phyloP scores from a whole-genome alignment of 1,140 invertebrate species.

The Marisa cornuarietis region DNA sequence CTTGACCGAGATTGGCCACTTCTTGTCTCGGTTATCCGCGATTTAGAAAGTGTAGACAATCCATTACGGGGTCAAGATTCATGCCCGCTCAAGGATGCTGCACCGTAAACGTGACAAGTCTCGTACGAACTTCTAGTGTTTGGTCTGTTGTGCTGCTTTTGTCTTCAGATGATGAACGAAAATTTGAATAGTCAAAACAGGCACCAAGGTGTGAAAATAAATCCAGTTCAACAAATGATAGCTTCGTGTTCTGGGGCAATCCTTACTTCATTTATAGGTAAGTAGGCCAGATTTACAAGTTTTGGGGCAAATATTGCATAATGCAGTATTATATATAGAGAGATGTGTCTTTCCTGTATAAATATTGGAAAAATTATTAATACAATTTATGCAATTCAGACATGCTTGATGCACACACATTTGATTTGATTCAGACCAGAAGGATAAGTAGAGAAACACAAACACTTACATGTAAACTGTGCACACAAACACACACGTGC shows the following conservation, averaged over 20 bases:
- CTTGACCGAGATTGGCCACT: no score
- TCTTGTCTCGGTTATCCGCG: no score
- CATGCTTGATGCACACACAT: neutral
- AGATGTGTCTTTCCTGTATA: neutral
- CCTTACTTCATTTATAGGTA: conserved; percentile 88
- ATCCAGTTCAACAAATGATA: conserved; percentile 86
- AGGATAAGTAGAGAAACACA: neutral
- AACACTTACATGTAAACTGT: neutral
- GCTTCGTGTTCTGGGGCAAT: conserved; percentile 89
- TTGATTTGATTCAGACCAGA: neutral
- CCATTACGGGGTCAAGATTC: no score
- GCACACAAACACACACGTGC: neutral
- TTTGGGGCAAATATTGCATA: neutral
- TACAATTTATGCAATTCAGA: neutral
- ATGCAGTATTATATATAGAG: neutral
- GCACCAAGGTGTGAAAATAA: conserved; percentile 71
- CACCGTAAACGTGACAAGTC: neutral
- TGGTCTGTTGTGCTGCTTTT: neutral
- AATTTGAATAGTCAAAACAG: conserved; percentile 3
- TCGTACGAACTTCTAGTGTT: neutral
- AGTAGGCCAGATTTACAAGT: conserved; percentile 12
- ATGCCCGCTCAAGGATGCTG: neutral
- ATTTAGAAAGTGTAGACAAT: no score
- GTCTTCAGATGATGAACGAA: conserved; percentile 4
- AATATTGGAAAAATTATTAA: neutral